Percentiles rank a stretch among this genome's conserved stretches.
Evolutionary conservation across 2,113 vertebrate species (phyloP).

Genomic region (Hippocampus guttulatus): DNA sequence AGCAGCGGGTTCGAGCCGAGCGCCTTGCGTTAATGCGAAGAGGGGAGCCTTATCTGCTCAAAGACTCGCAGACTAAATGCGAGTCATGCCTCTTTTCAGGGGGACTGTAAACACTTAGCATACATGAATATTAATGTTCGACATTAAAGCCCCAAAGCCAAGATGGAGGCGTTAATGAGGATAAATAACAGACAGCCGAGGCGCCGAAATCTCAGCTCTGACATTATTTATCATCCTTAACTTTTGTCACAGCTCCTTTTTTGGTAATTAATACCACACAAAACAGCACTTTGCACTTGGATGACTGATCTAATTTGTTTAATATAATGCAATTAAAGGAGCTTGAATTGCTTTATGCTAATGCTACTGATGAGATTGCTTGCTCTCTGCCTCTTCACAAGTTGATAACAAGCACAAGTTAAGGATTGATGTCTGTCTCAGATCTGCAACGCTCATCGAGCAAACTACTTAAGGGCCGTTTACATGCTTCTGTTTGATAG

Average conservation of each 20-base stretch:
- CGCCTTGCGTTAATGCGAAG: conserved; percentile 39
- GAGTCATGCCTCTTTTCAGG: conserved; percentile 57
- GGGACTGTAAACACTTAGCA: conserved; percentile 69
- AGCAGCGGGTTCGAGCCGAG: conserved; percentile 29
- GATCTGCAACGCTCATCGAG: conserved; percentile 52
- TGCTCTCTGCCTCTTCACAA: conserved; percentile 44
- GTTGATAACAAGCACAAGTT: conserved; percentile 60
- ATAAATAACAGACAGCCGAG: conserved; percentile 70
- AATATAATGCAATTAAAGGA: conserved; percentile 73
- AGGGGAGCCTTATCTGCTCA: conserved; percentile 46
- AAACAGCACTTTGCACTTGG: conserved; percentile 71
- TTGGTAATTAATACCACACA: conserved; percentile 74
- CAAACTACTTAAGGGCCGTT: conserved; percentile 49
- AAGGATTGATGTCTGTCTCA: conserved; percentile 63
- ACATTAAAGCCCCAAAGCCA: conserved; percentile 61
- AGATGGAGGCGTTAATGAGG: conserved; percentile 74
- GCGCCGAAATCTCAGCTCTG: conserved; percentile 62
- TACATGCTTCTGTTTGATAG: conserved; percentile 36
- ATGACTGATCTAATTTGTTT: conserved; percentile 74
- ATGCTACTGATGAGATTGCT: conserved; percentile 58
- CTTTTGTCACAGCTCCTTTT: conserved; percentile 70
- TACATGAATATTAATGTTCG: conserved; percentile 76
- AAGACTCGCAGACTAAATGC: conserved; percentile 51
- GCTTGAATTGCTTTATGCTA: conserved; percentile 70
- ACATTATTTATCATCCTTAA: conserved; percentile 76